Conservation (phyloP, 2,888 invertebrate genomes). For the Lithophane socia region DNA sequence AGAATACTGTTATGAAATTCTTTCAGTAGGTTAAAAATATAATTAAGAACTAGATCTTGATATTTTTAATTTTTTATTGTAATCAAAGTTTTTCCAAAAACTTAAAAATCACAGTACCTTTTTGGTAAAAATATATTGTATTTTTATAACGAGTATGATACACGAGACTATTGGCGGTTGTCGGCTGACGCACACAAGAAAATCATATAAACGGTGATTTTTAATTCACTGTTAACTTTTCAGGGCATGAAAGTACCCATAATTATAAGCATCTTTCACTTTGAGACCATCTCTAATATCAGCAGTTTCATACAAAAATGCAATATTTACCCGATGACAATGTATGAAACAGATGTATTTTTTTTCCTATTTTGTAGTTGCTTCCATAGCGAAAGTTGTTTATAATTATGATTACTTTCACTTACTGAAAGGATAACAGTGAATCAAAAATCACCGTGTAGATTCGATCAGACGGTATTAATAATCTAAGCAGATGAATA, state of each 20-base stretch:
- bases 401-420: no score
- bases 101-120: neutral
- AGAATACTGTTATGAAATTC: neutral
- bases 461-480: constrained; percentile 22
- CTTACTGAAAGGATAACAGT: no score
- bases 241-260: no score
- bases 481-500: constrained; percentile 37
- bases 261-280: no score
- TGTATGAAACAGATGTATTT: no score
- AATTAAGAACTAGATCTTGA: neutral
- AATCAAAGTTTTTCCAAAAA: neutral
- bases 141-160: constrained; percentile 33
- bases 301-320: no score
- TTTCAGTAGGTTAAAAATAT: neutral
- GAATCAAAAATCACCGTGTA: no score
- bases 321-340: no score
- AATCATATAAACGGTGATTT: neutral
- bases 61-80: neutral
- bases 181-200: constrained; percentile 22
- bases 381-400: no score
- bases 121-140: constrained; percentile 25
- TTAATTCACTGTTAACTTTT: no score
- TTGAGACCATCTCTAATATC: no score
- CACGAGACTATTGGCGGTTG: neutral
- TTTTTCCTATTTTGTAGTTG: no score